These are phyloP conservation scores for Leptogaster cylindrica DNA, from an alignment of 2,888 invertebrate species.

Conservation along the genomic window DNA sequence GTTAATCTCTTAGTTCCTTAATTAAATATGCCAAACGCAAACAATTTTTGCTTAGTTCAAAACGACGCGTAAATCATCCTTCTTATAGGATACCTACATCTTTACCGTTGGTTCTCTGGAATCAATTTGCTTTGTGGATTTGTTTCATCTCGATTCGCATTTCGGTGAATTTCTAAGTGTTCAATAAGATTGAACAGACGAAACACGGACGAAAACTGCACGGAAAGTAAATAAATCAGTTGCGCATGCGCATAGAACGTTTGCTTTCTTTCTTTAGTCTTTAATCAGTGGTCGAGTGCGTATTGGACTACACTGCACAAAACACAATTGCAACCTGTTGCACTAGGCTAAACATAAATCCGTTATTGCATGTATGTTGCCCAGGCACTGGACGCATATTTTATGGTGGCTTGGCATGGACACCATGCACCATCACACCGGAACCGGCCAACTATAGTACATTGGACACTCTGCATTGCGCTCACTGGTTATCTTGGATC, in stretches of 20 bases:
- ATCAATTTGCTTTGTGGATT: slow-evolving; percentile 29
- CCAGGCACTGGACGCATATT: slow-evolving; percentile 22
- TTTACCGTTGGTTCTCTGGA: slow-evolving; percentile 33
- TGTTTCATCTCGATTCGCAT: slow-evolving; percentile 28
- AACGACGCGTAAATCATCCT: slow-evolving; percentile 34
- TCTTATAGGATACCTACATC: slow-evolving; percentile 2
- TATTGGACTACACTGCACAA: slow-evolving; percentile 8
- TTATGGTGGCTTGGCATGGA: slow-evolving; percentile 19
- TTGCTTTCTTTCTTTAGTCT: slow-evolving; percentile 9
- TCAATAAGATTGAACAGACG: slow-evolving; percentile 15
- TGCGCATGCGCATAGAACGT: slow-evolving; percentile 27
- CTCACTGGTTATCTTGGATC: slow-evolving; percentile 1
- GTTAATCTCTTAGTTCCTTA: slow-evolving; percentile 19
- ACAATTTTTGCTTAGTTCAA: slow-evolving; percentile 30
- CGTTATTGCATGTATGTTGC: slow-evolving; percentile 38
- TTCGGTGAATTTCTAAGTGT: neutral
- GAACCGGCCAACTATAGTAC: too few relatives aligned
- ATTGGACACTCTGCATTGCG: slow-evolving; percentile 14
- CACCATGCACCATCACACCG: neutral
- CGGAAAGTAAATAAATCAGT: slow-evolving; percentile 39
- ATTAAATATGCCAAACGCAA: slow-evolving; percentile 30
- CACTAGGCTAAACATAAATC: slow-evolving; percentile 39
- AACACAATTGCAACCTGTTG: slow-evolving; percentile 40
- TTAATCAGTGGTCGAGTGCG: slow-evolving; percentile 36
- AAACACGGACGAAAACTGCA: slow-evolving; percentile 18